These are phyloP conservation scores for Centrocercus urophasianus DNA, from an alignment of 2,113 vertebrate species.

Conservation along the genomic window DNA sequence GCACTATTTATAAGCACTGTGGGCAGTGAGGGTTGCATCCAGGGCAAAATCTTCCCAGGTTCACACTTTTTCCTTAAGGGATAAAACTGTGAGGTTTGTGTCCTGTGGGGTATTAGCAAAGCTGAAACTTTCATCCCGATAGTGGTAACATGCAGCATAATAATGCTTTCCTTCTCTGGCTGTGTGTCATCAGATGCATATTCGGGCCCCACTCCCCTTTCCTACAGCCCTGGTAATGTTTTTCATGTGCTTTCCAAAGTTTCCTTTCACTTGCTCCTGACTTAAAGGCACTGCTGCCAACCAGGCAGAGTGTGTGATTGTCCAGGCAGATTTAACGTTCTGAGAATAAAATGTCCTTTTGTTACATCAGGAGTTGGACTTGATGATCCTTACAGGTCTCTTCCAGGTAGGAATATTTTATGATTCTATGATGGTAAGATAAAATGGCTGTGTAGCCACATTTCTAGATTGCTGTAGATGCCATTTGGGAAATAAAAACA, in stretches of 20 bases:
- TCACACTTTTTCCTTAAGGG: accelerated
- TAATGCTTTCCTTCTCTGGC: neutral
- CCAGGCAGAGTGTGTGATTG: constrained; percentile 11
- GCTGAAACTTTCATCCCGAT: accelerated
- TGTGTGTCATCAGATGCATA: neutral
- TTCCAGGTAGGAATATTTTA: too few relatives aligned
- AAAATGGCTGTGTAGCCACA: neutral
- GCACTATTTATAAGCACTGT: accelerated
- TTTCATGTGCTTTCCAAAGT: neutral
- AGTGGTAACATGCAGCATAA: accelerated
- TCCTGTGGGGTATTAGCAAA: neutral
- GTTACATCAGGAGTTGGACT: neutral
- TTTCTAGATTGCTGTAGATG: neutral
- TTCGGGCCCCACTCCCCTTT: neutral
- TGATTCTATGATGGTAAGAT: neutral
- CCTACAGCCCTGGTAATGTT: neutral
- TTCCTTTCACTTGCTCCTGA: neutral
- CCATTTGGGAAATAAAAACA: neutral
- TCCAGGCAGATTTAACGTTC: constrained; percentile 18
- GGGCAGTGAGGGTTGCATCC: accelerated
- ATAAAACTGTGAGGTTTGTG: neutral
- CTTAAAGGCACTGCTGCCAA: neutral
- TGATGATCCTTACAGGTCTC: too few relatives aligned
- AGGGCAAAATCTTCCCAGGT: accelerated
- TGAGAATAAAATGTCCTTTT: constrained; percentile 20